phyloP scores from a whole-genome alignment of 2,797 vertebrate species.

The Gallinago stenura region DNA sequence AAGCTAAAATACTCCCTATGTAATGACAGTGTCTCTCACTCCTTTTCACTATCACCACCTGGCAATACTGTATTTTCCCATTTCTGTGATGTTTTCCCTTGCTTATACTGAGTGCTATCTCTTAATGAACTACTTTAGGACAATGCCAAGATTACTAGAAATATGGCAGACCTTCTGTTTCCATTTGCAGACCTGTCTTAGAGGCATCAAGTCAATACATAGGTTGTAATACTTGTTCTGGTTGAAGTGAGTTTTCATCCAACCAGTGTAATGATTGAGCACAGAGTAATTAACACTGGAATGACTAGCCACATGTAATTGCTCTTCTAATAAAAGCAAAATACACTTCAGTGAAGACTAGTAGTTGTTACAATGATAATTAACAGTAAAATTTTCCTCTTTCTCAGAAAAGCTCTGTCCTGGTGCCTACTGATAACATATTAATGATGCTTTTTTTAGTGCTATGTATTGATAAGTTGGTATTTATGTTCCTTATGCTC shows the following conservation, averaged over 20 bases:
- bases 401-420: not conserved
- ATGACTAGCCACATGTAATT: not conserved
- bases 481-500: not conserved
- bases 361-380: conserved; percentile 11
- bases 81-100: not conserved
- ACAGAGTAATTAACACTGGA: not conserved
- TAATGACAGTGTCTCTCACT: conserved; percentile 45
- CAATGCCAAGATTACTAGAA: not conserved
- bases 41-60: conserved; percentile 6
- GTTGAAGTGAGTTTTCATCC: not conserved
- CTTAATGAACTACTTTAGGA: not conserved
- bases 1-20: not conserved
- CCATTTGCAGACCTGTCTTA: not conserved
- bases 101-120: not conserved
- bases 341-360: not conserved
- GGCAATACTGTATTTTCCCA: not conserved
- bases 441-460: too few species aligned
- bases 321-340: not conserved
- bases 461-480: not conserved
- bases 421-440: not conserved
- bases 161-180: not conserved
- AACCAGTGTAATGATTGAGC: not conserved
- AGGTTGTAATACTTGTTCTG: not conserved
- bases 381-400: conserved; percentile 17
- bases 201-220: not conserved